Evolutionary conservation across 1,140 invertebrate species (phyloP), one percentile per base, ranked within the genome.

Genomic region (Teleogryllus occipitalis): DNA sequence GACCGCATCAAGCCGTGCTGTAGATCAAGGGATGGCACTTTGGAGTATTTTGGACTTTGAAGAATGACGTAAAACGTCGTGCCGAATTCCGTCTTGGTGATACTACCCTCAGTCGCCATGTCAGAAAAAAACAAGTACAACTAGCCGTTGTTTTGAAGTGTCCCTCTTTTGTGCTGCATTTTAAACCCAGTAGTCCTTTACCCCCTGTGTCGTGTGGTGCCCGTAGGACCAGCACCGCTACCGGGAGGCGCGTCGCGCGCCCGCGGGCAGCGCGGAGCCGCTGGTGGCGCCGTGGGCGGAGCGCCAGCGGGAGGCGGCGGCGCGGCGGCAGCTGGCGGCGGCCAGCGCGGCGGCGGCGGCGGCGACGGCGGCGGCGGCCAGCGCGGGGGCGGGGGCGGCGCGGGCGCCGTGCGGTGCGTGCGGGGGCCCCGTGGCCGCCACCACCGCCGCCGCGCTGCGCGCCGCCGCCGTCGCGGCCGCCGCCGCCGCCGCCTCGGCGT

Each of bases 401-500:
- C 81, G 47, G 75, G 65, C 18, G 76, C 46, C 74, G 48, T 47
- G 78, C 39, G 49, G 21, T n/a, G 76, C n/a, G 22, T 75, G 48
- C 22, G n/a, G 47, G 84, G 84, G 81, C 83, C 86, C 78, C 82
- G 84, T 79, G 84, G 83, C 83, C 88, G 86, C 83, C 88, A 87
- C 83, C 86, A 89, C 83, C 85, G 89, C 85, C 84, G 88, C 78
- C 78, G 74, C 47, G 75, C 78, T 54, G 49, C n/a, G n/a, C n/a
- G 90, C 86, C 83, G 89, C 84, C 21, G 48, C 39, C n/a, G 54
- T 77, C 27, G 22, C 46, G 27, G 75, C 72, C 39, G 78, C 49
- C 46, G 77, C 72, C 10, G 78, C n/a, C n/a, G 90, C 86, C 83
- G 89, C 84, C 83, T 72, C 21, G 48, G 65, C n/a, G 54, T 77